phyloP scores from a whole-genome alignment of 2,113 vertebrate species.

The Steatornis caripensis region DNA sequence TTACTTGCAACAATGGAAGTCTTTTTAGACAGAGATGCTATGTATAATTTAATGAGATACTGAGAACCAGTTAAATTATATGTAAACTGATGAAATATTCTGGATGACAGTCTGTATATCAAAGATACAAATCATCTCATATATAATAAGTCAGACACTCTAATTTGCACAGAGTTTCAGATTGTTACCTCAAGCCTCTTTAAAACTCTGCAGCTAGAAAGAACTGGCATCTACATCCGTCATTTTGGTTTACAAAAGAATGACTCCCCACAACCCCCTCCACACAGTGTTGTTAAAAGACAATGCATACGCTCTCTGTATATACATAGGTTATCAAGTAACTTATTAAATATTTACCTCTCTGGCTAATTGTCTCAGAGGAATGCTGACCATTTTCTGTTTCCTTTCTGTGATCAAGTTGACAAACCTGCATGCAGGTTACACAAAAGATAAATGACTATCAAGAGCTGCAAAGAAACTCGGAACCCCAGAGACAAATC shows the following conservation, averaged over 20 bases:
- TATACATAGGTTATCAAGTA: background rate
- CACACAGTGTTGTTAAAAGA: background rate
- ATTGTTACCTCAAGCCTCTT: background rate
- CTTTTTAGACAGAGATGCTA: background rate
- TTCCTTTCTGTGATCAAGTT: slow-evolving; percentile 91
- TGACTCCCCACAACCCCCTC: background rate
- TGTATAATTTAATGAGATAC: background rate
- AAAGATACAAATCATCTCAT: background rate
- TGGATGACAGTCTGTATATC: background rate
- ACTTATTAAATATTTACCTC: slow-evolving; percentile 69
- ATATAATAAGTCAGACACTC: background rate
- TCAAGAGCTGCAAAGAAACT: background rate
- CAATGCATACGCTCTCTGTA: background rate
- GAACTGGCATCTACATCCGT: background rate
- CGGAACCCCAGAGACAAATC: background rate
- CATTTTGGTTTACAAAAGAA: background rate
- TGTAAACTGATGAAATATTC: background rate
- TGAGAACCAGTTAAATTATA: background rate
- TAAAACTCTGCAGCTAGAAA: background rate
- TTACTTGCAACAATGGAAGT: background rate
- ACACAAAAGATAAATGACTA: background rate
- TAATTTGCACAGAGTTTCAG: background rate
- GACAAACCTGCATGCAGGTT: slow-evolving; percentile 76
- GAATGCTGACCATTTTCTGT: slow-evolving; percentile 77
- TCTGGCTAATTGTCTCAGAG: slow-evolving; percentile 83